Base-by-base conservation (phyloP, 92 coral and sea anemone species). In the Epizoanthus scotinus region DNA sequence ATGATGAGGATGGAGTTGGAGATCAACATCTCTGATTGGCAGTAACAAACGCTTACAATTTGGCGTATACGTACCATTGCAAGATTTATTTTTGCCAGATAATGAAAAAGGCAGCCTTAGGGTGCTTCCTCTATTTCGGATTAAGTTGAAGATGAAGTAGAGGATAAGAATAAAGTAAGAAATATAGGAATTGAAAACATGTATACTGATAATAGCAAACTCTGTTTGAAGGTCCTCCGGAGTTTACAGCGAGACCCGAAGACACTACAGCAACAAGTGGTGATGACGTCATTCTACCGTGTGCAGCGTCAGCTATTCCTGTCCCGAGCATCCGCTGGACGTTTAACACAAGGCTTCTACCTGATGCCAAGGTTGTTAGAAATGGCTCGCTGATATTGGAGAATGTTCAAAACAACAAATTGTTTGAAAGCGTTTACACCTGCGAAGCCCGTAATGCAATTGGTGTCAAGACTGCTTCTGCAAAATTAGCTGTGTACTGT, bases 301-400 rank as follows among this genome's bases (percentile, higher is more conserved):
- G 67, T 21, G 18, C 67, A 12, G 67, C 67, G 14, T 63, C n/a
- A 10, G 67, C 67, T 6, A 27, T 63, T 36, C 67, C 67, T 27
- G 6, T 5, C 1, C 67, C 67, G n/a, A 63, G 36, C n/a, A 63
- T 63, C 40, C 67, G 67, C 20, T 63, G 67, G 67, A 63, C 25
- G 13, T 63, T 63, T 19, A 63, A 63, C 67, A 26, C 26, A 1
- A 19, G 0, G 26, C 14, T 10, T 5, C 25, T 63, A 25, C n/a
- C 40, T 63, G 67, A 26, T 27, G 67, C 67, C 3, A 25, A 63
- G 40, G 2, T 63, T 63, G 40, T 63, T 17, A 63, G 19, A 26
- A 63, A 63, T 19, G 67, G 67, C 26, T 63, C 67, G 17, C 40
- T 63, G 40, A 63, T 63, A n/a, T 13, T 63, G 8, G 67, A 63